Percentiles rank a stretch among this genome's conserved stretches.
Conservation (phyloP, 2,797 vertebrate genomes). For the Borostomias antarcticus region DNA sequence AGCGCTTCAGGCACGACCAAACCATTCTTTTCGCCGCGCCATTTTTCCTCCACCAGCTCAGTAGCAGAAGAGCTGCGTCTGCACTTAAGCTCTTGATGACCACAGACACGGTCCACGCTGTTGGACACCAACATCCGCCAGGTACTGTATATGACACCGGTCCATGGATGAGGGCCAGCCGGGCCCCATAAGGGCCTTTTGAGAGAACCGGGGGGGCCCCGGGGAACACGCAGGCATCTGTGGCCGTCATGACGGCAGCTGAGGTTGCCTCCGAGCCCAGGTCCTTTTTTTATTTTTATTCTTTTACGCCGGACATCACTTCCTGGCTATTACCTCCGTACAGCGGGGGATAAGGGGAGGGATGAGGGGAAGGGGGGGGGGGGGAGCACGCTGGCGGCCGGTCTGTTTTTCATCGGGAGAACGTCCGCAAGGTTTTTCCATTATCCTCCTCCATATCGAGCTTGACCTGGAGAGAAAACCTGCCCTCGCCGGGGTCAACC, state of each 20-base stretch:
- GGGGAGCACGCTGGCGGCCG: conserved; percentile 76
- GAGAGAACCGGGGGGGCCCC: conserved; percentile 18
- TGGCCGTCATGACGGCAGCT: conserved; percentile 45
- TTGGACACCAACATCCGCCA: not conserved
- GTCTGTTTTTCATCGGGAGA: conserved; percentile 82
- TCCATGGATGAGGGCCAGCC: not conserved
- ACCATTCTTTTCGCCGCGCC: conserved; percentile 9
- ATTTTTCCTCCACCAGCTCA: conserved; percentile 12
- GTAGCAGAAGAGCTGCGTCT: conserved; percentile 5
- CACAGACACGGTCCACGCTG: conserved; percentile 5
- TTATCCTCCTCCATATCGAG: conserved; percentile 84
- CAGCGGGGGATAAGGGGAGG: conserved; percentile 73
- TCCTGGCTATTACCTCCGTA: conserved; percentile 80
- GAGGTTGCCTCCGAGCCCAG: conserved; percentile 40
- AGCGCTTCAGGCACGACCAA: no score
- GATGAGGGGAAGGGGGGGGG: conserved; percentile 61
- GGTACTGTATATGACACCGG: not conserved
- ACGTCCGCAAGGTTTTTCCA: conserved; percentile 88
- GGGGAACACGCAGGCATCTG: conserved; percentile 51
- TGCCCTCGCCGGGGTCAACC: conserved; percentile 86
- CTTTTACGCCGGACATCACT: conserved; percentile 73
- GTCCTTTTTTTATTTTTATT: conserved; percentile 67
- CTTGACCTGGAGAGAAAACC: conserved; percentile 81
- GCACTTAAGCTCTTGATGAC: conserved; percentile 7
- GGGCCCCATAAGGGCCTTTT: no score